Evolutionary conservation across 2,113 vertebrate species (phyloP).

Genomic region (Nycticorax nycticorax): DNA sequence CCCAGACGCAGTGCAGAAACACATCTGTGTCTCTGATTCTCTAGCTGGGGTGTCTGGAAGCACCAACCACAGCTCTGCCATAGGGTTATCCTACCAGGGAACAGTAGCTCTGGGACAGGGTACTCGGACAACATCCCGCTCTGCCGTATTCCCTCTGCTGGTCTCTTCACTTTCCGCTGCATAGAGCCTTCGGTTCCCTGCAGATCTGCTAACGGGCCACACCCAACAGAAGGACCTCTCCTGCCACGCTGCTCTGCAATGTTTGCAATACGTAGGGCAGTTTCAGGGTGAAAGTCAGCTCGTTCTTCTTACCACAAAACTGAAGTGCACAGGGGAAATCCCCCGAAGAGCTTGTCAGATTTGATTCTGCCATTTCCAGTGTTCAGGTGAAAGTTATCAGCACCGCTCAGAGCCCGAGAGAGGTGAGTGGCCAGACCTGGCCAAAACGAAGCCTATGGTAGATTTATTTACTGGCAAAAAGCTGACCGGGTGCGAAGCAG

Average conservation of each 20-base stretch:
- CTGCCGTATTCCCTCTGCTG: neutral
- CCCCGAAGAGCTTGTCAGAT: neutral
- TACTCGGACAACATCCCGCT: fast-evolving
- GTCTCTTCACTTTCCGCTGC: neutral
- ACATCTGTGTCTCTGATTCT: neutral
- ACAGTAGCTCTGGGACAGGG: neutral
- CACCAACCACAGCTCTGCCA: neutral
- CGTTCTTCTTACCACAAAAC: neutral
- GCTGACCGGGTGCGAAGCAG: neutral
- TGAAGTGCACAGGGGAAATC: neutral
- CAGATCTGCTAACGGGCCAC: neutral
- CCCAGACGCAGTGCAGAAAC: neutral
- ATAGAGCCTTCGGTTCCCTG: neutral
- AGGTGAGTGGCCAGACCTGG: neutral
- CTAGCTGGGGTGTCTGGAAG: neutral
- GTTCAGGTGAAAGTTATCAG: neutral
- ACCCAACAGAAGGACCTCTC: neutral
- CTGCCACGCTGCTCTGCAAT: neutral
- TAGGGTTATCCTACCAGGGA: too few species aligned
- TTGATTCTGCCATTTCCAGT: neutral
- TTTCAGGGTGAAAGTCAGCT: neutral
- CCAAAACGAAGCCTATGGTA: neutral
- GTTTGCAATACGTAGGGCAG: too few species aligned
- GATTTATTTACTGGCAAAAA: neutral
- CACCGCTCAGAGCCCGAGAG: neutral